A percentile compares a stretch with the other conserved stretches of the same genome.
These are phyloP conservation scores for Pimephales promelas DNA, from an alignment of 2,113 vertebrate genomes.

Conservation along the genomic window DNA sequence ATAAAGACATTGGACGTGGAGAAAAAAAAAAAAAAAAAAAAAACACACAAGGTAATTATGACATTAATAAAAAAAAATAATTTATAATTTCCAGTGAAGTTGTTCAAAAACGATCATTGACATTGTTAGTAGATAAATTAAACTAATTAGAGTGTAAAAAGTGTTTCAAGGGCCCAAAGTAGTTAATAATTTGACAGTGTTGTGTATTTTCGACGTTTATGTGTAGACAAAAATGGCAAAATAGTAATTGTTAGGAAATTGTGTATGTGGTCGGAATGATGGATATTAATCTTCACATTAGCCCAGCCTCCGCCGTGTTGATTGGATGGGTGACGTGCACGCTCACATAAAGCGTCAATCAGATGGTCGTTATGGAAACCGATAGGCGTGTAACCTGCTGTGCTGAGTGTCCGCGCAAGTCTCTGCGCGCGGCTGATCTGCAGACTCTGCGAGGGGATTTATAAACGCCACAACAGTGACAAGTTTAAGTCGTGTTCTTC, in stretches of 20 bases:
- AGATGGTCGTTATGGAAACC: conserved; percentile 59
- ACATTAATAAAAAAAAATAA: background rate
- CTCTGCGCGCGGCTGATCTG: background rate
- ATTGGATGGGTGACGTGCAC: conserved; percentile 7
- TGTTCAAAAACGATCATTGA: too few relatives aligned
- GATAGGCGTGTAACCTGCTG: conserved; percentile 45
- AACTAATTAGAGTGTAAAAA: background rate
- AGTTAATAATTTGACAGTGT: background rate
- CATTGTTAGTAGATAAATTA: too few relatives aligned
- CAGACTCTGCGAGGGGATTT: conserved; percentile 16
- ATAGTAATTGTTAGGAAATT: background rate
- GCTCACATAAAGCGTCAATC: conserved; percentile 52
- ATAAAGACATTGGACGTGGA: background rate
- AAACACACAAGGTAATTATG: background rate
- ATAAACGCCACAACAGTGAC: background rate
- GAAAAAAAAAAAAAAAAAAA: too few relatives aligned
- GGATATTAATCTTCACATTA: conserved; percentile 17
- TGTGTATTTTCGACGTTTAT: background rate
- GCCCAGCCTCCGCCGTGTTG: conserved; percentile 9
- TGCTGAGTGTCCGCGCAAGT: conserved; percentile 8
- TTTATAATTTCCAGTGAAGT: background rate
- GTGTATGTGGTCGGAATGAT: background rate
- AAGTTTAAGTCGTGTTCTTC: background rate
- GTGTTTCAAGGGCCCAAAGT: background rate
- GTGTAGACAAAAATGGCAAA: background rate